Percentiles rank a stretch among this genome's conserved stretches.
Evolutionary conservation across 1,140 invertebrate genomes (phyloP).

Genomic region (Pentalonia nigronervosa): DNA sequence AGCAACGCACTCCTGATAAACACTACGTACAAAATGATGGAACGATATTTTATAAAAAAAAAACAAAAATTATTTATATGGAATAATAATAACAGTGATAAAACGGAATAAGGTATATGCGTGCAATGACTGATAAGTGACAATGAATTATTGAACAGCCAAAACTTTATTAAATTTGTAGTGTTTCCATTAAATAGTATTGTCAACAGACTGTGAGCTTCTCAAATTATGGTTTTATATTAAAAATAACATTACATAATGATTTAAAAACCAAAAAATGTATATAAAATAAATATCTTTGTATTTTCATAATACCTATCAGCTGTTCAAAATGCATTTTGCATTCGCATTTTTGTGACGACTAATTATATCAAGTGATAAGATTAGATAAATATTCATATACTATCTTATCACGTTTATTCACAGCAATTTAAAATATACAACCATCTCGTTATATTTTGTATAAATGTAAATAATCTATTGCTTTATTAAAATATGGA

Average conservation of each 20-base stretch:
- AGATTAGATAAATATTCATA: neutral
- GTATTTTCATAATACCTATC: neutral
- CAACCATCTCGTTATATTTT: too few species aligned
- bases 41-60: neutral
- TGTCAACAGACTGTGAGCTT: neutral
- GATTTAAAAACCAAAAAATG: neutral
- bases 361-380: neutral
- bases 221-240: neutral
- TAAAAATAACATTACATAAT: neutral
- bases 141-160: neutral
- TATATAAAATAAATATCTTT: neutral
- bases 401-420: neutral
- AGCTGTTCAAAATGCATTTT: neutral
- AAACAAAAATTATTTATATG: neutral
- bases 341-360: neutral
- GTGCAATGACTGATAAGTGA: neutral
- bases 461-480: too few species aligned
- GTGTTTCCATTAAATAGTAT: neutral
- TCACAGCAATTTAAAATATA: too few species aligned
- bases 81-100: neutral
- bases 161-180: neutral
- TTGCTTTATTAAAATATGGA: too few species aligned
- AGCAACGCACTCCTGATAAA: neutral
- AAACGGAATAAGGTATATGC: neutral
- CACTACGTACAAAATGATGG: neutral